Percentiles rank a stretch among this genome's conserved stretches.
These are phyloP conservation scores for Heliconius hortense DNA, from an alignment of 2,888 invertebrate genomes.

Conservation along the genomic window DNA sequence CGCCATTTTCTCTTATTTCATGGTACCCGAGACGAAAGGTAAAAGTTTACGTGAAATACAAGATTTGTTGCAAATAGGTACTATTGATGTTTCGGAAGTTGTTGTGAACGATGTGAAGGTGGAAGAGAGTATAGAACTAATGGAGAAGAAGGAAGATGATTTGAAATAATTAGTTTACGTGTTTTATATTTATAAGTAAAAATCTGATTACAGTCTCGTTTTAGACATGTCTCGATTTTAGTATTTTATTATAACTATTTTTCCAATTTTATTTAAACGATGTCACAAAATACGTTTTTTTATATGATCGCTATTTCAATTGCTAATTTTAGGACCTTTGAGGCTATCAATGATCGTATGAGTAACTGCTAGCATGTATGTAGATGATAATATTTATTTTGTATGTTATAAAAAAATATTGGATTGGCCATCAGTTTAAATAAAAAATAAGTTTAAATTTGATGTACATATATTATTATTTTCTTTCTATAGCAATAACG, in stretches of 20 bases:
- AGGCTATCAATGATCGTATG: not conserved
- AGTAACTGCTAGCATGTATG: too few species aligned
- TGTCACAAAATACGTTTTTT: not conserved
- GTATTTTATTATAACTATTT: not conserved
- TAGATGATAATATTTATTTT: too few species aligned
- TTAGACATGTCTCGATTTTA: not conserved
- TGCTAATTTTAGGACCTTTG: not conserved
- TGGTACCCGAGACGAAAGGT: conserved; percentile 82
- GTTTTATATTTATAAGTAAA: not conserved
- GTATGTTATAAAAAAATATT: too few species aligned
- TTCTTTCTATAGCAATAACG: too few species aligned
- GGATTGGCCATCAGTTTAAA: too few species aligned
- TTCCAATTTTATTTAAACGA: not conserved
- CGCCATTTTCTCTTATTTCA: conserved; percentile 69
- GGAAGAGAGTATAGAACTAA: conserved; percentile 30
- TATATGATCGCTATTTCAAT: not conserved
- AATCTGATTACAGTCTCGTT: not conserved
- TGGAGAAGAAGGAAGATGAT: conserved; percentile 28
- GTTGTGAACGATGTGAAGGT: conserved; percentile 24
- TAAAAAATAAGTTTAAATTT: too few species aligned
- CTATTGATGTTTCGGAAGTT: conserved; percentile 51
- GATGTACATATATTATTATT: too few species aligned
- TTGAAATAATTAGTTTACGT: not conserved
- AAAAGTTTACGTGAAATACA: conserved; percentile 81
- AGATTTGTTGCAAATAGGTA: conserved; percentile 69